Evolutionary conservation across 2,888 invertebrate genomes (phyloP), one percentile per base, ranked within the genome.

Genomic region (Copidosoma aretas): DNA sequence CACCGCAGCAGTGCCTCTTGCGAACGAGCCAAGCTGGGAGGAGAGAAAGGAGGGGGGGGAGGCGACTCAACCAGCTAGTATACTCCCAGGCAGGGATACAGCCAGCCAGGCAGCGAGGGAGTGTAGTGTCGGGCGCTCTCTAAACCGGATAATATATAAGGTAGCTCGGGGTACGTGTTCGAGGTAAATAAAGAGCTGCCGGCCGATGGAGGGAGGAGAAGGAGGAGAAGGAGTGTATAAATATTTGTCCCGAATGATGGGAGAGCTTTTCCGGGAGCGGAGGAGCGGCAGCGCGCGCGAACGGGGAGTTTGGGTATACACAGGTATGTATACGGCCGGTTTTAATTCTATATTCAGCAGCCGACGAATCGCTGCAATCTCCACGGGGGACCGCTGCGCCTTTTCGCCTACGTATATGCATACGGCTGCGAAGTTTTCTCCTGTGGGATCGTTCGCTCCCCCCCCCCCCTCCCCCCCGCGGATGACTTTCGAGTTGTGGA

Each of bases 121-220:
- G 32, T 8, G 32, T 8, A 32, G 32, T 32, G 32, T 32, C 32
- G 32, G 32, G 59, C 56, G 17, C 32, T 41, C 61, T 70, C 56
- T 64, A 68, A 71, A 67, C 64, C 65, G 51, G 61, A 70, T 68
- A 60, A 70, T 65, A 68, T 71, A 73, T 73, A 67, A 73, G 70
- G 67, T 71, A 64, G 65, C 53, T 57, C 59, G 32, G 32, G 32
- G 53, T 71, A 72, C 73, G 72, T 66, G 70, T 60, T 58, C 62
- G 46, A 56, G 66, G 59, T 70, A 70, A 73, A 73, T 68, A 70
- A 73, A 71, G 65, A 69, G 43, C 64, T 54, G 60, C 60, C 39
- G 57, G n/a, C 41, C 53, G n/a, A n/a, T n/a, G 17, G 43, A 12
- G 43, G 17, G 15, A 5, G 17, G 15, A n/a, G n/a, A n/a, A n/a